Evolutionary conservation across 2,797 vertebrate genomes (phyloP).

Genomic region (Alcedo quadribrachys): DNA sequence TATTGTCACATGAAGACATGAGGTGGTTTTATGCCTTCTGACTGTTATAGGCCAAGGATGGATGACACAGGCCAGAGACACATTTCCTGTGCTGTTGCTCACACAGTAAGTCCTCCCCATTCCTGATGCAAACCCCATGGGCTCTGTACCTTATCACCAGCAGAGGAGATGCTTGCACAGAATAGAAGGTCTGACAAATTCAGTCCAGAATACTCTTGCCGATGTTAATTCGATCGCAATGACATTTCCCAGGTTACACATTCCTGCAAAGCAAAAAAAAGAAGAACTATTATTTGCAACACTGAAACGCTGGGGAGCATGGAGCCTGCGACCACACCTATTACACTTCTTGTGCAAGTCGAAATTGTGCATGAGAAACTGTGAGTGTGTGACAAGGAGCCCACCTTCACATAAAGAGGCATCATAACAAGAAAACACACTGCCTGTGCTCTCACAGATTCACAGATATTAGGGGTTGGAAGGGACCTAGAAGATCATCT

Average conservation of each 20-base stretch:
- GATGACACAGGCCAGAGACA: accelerated
- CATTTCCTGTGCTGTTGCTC: neutral
- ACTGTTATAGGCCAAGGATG: neutral
- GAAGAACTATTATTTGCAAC: neutral
- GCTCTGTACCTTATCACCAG: conserved; percentile 25
- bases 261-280: neutral
- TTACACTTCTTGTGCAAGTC: accelerated
- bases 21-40: neutral
- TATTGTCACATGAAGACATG: neutral
- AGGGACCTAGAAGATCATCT: no score
- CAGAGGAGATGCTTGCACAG: neutral
- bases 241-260: neutral
- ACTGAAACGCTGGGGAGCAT: accelerated
- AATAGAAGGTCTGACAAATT: neutral
- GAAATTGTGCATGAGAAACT: neutral
- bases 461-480: no score
- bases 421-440: neutral
- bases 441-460: neutral
- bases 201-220: neutral
- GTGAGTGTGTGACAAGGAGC: accelerated
- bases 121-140: neutral
- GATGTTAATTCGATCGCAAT: neutral
- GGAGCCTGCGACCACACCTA: neutral
- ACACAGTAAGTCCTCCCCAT: neutral
- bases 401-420: neutral